These are phyloP conservation scores for Circaetus cinerascens DNA, from an alignment of 2,113 vertebrate species.

Conservation along the genomic window DNA sequence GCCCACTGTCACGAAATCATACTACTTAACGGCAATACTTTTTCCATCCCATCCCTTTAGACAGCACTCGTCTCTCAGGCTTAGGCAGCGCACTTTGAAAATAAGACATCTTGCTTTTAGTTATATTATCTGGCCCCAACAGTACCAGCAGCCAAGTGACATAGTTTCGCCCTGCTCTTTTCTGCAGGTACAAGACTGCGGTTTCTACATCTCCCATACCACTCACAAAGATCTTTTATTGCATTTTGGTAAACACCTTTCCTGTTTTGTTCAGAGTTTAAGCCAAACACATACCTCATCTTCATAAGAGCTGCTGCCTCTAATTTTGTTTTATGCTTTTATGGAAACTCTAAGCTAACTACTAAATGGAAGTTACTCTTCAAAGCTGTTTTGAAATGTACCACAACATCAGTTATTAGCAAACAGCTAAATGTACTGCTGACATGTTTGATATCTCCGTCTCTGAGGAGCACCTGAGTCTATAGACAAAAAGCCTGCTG, in stretches of 20 bases:
- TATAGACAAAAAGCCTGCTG: background rate
- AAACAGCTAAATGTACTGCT: background rate
- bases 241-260: background rate
- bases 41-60: background rate
- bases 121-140: background rate
- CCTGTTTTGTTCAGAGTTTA: background rate
- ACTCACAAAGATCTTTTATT: background rate
- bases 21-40: rapidly evolving
- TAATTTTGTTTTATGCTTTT: background rate
- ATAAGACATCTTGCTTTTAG: background rate
- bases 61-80: background rate
- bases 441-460: background rate
- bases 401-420: background rate
- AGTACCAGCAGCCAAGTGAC: background rate
- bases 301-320: background rate
- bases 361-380: background rate
- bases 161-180: background rate
- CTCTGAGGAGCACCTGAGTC: background rate
- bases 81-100: background rate
- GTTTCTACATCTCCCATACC: background rate
- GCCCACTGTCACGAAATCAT: background rate
- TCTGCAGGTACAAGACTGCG: background rate
- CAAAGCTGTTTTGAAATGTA: background rate
- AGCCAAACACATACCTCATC: background rate
- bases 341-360: background rate